Evolutionary conservation across 2,888 invertebrate genomes (phyloP).

Genomic region (Chaetogeoica ovagalla): DNA sequence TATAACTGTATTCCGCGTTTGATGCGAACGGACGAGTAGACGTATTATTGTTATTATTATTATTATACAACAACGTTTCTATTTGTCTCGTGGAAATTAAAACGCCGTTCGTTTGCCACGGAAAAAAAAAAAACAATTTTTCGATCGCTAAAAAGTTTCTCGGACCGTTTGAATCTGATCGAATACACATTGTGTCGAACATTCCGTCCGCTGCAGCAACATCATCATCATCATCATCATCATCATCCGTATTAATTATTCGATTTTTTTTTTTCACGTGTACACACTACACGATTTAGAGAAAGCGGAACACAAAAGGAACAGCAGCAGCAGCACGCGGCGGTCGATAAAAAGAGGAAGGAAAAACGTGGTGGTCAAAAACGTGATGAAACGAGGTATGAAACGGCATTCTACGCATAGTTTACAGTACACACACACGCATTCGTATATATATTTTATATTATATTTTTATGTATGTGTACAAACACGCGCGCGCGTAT

Average conservation of each 20-base stretch:
- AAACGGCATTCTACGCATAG: slow-evolving; percentile 43
- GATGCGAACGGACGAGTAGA: not conserved
- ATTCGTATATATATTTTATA: slow-evolving; percentile 8
- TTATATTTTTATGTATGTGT: not conserved
- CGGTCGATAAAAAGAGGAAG: slow-evolving; percentile 52
- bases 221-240: too few relatives aligned
- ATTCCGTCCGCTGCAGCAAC: not conserved
- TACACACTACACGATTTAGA: slow-evolving; percentile 28
- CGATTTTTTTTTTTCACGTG: slow-evolving; percentile 6
- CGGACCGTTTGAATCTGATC: slow-evolving; percentile 15
- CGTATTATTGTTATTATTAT: too few relatives aligned
- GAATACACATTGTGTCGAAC: not conserved
- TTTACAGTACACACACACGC: slow-evolving; percentile 8
- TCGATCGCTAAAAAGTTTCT: not conserved
- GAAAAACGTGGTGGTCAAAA: slow-evolving; percentile 52
- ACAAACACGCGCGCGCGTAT: not conserved
- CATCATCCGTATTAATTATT: slow-evolving; percentile 50
- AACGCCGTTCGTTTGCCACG: not conserved
- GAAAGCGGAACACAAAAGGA: slow-evolving; percentile 23
- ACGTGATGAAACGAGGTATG: slow-evolving; percentile 52
- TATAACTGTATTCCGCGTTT: too few relatives aligned
- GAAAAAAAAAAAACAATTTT: not conserved
- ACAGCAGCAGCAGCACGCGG: slow-evolving; percentile 51
- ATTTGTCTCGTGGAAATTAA: not conserved
- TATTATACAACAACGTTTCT: not conserved